Conservation (phyloP, 2,113 vertebrate genomes). For the Phycodurus eques region DNA sequence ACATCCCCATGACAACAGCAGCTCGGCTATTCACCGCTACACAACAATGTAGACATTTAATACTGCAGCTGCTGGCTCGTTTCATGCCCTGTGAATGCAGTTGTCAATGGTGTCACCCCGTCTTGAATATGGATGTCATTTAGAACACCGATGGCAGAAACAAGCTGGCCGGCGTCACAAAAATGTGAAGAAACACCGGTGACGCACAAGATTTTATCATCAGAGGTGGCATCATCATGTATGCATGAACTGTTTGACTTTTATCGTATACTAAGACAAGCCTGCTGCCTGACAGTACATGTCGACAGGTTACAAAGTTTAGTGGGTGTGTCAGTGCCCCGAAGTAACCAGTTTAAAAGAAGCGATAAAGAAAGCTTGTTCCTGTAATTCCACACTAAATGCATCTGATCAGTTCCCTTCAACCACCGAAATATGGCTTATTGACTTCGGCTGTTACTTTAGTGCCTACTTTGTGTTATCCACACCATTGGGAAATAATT, state of each 20-base stretch:
- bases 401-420: neutral
- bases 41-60: constrained; percentile 70
- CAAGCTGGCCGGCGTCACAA: constrained; percentile 1
- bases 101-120: constrained; percentile 44
- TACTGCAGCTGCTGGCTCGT: constrained; percentile 57
- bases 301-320: constrained; percentile 8
- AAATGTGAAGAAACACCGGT: constrained; percentile 10
- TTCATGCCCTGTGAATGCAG: constrained; percentile 57
- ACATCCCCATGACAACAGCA: constrained; percentile 54
- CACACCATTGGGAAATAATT: no score
- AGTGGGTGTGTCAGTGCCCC: neutral
- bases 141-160: constrained; percentile 10
- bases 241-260: constrained; percentile 2
- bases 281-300: neutral
- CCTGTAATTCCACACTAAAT: neutral
- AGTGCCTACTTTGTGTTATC: no score
- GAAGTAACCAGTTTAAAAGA: neutral
- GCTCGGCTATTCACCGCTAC: constrained; percentile 47
- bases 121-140: constrained; percentile 49
- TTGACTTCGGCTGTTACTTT: no score
- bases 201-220: constrained; percentile 8
- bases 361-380: neutral
- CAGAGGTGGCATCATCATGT: neutral
- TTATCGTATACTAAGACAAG: neutral
- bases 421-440: neutral